These are phyloP conservation scores for Eudorcas thomsonii DNA, from an alignment of 2,113 vertebrate species.

Conservation along the genomic window DNA sequence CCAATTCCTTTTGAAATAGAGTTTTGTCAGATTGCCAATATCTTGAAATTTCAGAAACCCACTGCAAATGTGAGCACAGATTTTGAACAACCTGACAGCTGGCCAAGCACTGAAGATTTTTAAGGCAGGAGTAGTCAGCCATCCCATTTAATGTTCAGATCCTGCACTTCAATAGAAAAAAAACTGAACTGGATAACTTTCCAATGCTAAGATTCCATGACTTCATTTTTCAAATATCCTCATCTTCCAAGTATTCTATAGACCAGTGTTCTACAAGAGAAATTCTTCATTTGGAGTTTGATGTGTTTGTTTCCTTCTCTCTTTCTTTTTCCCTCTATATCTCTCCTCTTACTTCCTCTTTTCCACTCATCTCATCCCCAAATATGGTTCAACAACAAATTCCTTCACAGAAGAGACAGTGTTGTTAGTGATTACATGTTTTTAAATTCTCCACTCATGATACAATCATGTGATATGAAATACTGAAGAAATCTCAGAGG, in stretches of 20 bases:
- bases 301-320: neutral
- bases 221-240: constrained; percentile 54
- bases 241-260: constrained; percentile 56
- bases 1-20: constrained; percentile 62
- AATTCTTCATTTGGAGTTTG: constrained; percentile 70
- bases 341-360: neutral
- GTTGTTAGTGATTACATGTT: constrained; percentile 78
- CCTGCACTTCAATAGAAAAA: constrained; percentile 7
- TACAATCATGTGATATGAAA: constrained; percentile 81
- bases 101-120: constrained; percentile 53
- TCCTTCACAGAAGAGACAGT: constrained; percentile 69
- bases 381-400: constrained; percentile 75
- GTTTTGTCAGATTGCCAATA: constrained; percentile 60
- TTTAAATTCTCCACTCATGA: constrained; percentile 76
- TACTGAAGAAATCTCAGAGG: constrained; percentile 76
- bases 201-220: constrained; percentile 42
- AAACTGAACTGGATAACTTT: constrained; percentile 48
- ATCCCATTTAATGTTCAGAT: constrained; percentile 52
- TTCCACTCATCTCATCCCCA: neutral
- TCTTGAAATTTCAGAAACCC: constrained; percentile 60
- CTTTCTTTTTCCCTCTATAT: neutral
- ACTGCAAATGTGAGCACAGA: constrained; percentile 66
- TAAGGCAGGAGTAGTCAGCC: constrained; percentile 49
- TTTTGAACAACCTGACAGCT: constrained; percentile 44
- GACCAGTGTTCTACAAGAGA: constrained; percentile 76